Evolutionary conservation across 2,113 vertebrate species (phyloP), one percentile per base, ranked within the genome.

Genomic region (Ictalurus punctatus): DNA sequence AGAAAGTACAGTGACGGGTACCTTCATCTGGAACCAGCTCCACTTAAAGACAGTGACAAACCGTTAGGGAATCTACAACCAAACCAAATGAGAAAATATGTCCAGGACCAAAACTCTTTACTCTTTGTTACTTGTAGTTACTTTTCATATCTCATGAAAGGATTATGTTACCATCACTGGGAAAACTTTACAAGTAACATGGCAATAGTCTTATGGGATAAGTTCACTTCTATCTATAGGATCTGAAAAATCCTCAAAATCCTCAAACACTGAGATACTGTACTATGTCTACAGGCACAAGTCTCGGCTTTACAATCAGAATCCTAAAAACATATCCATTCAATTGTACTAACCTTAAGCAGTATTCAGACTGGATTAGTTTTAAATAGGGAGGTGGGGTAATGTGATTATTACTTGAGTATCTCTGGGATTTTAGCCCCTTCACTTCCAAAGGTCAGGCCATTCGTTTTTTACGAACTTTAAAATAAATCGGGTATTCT

Each of bases 1-100:
- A 63, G 58, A 16, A 40, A 67, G 61, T 84, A 67, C 83, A 84
- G n/a, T 84, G 83, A 84, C 23, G 6, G 21, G 54, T 37, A 59
- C 9, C 56, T 25, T 82, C 80, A 59, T 1, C 37, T 23, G 44
- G 40, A 84, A 84, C 83, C 61, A 44, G n/a, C 40, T 67, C 12
- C 13, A 48, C 13, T n/a, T 6, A 48, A 84, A 84, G 23, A 40
- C 23, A 61, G 1, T 25, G 1, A 83, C 34, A 83, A 61, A 69
- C 17, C 63, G 30, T 52, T 30, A 30, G 83, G 83, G 65, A 69
- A 52, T 54, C 83, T 85, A 16, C 61, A 48, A 4, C 4, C 30
- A 83, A 37, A 65, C 37, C 61, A 65, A 84, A 65, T 25, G 56
- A 61, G 5, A 37, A 37, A 61, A 61, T 13, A 80, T 37, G 30